phyloP scores from a whole-genome alignment of 2,113 vertebrate species.

The Myiagra hebetior region DNA sequence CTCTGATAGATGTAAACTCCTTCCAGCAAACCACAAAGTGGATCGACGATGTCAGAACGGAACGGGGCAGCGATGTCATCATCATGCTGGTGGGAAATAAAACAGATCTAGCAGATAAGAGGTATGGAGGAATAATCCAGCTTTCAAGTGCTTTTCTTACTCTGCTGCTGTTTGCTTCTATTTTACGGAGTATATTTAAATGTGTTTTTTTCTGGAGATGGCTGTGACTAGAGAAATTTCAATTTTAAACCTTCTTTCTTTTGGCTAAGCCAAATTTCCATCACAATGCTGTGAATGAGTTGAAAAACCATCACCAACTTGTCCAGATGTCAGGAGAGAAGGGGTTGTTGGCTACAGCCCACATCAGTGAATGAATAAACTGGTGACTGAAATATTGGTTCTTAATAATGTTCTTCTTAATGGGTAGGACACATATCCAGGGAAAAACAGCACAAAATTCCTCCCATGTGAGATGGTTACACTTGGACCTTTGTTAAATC shows the following conservation, averaged over 20 bases:
- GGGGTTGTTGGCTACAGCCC: background rate
- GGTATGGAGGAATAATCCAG: slow-evolving; percentile 69
- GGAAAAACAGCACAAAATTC: background rate
- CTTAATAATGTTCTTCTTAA: background rate
- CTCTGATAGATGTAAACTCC: slow-evolving; percentile 90
- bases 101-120: slow-evolving; percentile 98
- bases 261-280: background rate
- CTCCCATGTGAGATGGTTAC: fast-evolving
- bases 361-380: background rate
- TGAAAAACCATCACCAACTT: background rate
- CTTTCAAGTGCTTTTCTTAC: background rate
- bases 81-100: slow-evolving; percentile 99
- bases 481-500: background rate
- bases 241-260: background rate
- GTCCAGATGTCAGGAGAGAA: background rate
- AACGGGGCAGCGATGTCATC: slow-evolving; percentile 97
- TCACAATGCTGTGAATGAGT: background rate
- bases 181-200: background rate
- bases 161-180: background rate
- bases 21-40: slow-evolving; percentile 99
- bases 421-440: background rate
- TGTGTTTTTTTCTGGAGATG: background rate
- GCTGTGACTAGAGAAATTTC: background rate
- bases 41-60: slow-evolving; percentile 98
- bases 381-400: background rate